A percentile compares a stretch with the other conserved stretches of the same genome.
These are phyloP conservation scores for Coelopa frigida DNA, from an alignment of 1,140 invertebrate species.

Conservation along the genomic window DNA sequence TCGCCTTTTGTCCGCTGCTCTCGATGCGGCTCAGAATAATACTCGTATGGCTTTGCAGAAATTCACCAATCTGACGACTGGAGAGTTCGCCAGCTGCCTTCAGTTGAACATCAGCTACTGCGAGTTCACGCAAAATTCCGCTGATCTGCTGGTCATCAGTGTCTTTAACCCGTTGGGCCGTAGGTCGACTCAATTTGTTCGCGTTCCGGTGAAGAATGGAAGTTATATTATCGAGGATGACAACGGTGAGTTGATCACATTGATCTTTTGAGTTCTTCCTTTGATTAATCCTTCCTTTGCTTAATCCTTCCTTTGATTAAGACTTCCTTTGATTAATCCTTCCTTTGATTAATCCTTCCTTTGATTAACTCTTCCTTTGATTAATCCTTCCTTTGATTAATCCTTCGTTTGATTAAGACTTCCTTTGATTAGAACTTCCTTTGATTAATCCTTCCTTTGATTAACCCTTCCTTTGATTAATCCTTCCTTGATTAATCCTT, in stretches of 20 bases:
- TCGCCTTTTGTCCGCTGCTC: constrained; percentile 22
- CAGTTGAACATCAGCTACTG: constrained; percentile 61
- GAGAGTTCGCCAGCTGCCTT: constrained; percentile 52
- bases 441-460: no score
- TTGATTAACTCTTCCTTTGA: no score
- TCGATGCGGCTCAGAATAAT: constrained; percentile 16
- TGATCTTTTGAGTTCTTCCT: no score
- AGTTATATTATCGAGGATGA: constrained; percentile 11
- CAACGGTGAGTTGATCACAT: not conserved
- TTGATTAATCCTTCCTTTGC: not conserved
- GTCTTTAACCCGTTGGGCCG: constrained; percentile 78
- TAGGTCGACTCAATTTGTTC: constrained; percentile 54
- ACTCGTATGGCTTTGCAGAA: constrained; percentile 8
- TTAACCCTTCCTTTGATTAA: no score
- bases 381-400: no score
- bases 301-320: no score
- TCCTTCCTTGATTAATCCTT: no score
- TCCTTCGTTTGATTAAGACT: no score
- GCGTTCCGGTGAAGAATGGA: constrained; percentile 51
- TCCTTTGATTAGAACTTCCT: no score
- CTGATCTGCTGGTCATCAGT: constrained; percentile 57
- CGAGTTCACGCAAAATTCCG: constrained; percentile 52
- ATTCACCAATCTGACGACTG: constrained; percentile 12
- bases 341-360: no score
- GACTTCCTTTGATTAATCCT: no score